A percentile compares a stretch with the other conserved stretches of the same genome.
Conservation (phyloP, 2,888 invertebrate species). For the Thalpophila matura region DNA sequence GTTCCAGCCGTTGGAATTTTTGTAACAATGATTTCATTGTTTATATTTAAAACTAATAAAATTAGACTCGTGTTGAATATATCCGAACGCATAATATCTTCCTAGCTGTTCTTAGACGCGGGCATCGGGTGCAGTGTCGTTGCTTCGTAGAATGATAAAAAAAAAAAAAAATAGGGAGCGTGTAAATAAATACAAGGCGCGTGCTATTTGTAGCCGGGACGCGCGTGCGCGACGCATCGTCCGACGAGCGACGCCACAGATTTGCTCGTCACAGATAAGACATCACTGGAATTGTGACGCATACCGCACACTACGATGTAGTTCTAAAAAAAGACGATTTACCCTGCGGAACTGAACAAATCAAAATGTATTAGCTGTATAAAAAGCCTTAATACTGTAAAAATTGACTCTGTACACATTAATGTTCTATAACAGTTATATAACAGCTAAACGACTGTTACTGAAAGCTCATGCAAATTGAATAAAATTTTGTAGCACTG, state of each 20-base stretch:
- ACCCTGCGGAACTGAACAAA: too few species aligned
- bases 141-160: slow-evolving; percentile 68
- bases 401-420: neutral
- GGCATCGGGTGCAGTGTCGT: slow-evolving; percentile 48
- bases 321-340: slow-evolving; percentile 25
- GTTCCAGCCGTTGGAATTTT: slow-evolving; percentile 32
- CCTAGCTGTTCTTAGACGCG: slow-evolving; percentile 26
- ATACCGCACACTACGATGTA: slow-evolving; percentile 2
- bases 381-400: slow-evolving; percentile 1
- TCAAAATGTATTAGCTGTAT: neutral
- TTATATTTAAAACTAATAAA: slow-evolving; percentile 33
- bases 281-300: slow-evolving; percentile 53
- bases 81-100: slow-evolving; percentile 16
- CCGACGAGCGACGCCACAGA: slow-evolving; percentile 59
- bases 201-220: slow-evolving; percentile 82
- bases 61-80: slow-evolving; percentile 35
- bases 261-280: slow-evolving; percentile 64
- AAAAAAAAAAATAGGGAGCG: slow-evolving; percentile 76
- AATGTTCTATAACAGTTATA: neutral
- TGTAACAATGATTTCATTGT: slow-evolving; percentile 54
- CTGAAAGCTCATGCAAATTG: too few species aligned
- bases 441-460: too few species aligned
- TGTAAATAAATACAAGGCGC: slow-evolving; percentile 80
- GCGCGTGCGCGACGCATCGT: slow-evolving; percentile 72
- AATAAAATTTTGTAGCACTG: too few species aligned